Conservation (phyloP, 2,113 vertebrate genomes). For the Suncus etruscus region DNA sequence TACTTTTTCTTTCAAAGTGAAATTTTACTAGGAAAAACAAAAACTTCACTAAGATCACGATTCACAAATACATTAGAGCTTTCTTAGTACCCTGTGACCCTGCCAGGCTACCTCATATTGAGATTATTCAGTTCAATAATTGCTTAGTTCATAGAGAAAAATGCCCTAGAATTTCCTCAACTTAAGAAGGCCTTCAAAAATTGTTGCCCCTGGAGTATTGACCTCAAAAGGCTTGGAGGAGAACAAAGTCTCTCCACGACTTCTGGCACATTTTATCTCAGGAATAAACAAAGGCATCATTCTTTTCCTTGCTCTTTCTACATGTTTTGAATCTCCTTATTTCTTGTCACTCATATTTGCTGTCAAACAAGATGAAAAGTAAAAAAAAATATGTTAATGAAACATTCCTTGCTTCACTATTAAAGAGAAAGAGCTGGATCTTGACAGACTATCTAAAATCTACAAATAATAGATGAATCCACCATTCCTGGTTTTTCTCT, state of each 20-base stretch:
- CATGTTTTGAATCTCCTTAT: constrained; percentile 9
- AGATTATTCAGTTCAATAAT: not conserved
- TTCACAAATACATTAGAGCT: not conserved
- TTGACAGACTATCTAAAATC: constrained; percentile 12
- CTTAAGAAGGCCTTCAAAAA: not conserved
- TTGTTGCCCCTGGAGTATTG: not conserved
- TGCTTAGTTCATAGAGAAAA: not conserved
- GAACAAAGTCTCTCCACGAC: not conserved
- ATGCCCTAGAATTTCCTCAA: not conserved
- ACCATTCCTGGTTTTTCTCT: not conserved
- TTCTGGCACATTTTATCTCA: not conserved
- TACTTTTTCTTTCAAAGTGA: constrained; percentile 32
- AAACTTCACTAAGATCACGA: not conserved
- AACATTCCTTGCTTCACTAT: too few relatives aligned
- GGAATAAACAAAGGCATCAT: not conserved
- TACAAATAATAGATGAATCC: too few relatives aligned
- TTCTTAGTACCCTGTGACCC: not conserved
- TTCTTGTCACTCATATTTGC: constrained; percentile 15
- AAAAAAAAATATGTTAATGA: not conserved
- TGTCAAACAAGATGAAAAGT: constrained; percentile 34
- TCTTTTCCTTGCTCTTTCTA: not conserved
- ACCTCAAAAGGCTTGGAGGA: not conserved
- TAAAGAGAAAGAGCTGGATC: not conserved
- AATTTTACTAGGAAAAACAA: not conserved
- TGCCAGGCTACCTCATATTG: not conserved